These are phyloP conservation scores for Seison nebaliae DNA, from an alignment of 1,140 invertebrate species.

Conservation along the genomic window DNA sequence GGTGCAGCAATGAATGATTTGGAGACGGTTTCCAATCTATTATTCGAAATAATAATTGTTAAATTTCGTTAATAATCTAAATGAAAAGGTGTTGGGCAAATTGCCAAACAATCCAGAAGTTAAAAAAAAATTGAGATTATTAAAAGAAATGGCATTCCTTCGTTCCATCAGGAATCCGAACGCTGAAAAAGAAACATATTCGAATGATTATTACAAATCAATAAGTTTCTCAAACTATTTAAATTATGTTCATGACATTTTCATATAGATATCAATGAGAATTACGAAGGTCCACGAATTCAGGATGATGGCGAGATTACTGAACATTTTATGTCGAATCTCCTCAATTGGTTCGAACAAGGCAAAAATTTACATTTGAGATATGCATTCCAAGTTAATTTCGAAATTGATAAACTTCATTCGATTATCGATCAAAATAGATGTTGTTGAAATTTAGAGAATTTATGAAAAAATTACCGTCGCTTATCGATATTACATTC, in stretches of 20 bases:
- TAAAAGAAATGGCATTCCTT: conserved; percentile 75
- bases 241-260: too few relatives aligned
- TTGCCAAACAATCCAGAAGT: conserved; percentile 76
- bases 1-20: conserved; percentile 82
- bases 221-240: too few relatives aligned
- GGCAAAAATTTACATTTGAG: conserved; percentile 77
- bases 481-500: conserved; percentile 49
- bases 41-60: not conserved
- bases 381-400: conserved; percentile 69
- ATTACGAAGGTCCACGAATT: conserved; percentile 65
- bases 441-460: conserved; percentile 5
- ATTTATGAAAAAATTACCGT: conserved; percentile 10
- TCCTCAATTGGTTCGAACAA: conserved; percentile 64
- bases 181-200: too few relatives aligned
- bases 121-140: conserved; percentile 66
- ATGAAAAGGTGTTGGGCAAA: conserved; percentile 61
- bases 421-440: conserved; percentile 1
- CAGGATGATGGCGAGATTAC: conserved; percentile 58
- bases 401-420: not conserved
- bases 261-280: conserved; percentile 68
- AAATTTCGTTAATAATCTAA: conserved; percentile 4
- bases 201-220: too few relatives aligned
- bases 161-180: conserved; percentile 90
- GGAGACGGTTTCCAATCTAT: conserved; percentile 62
- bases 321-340: conserved; percentile 39